A percentile compares a stretch with the other conserved stretches of the same genome.
phyloP scores from a whole-genome alignment of 1,140 invertebrate genomes.

The Aporrectodea caliginosa region DNA sequence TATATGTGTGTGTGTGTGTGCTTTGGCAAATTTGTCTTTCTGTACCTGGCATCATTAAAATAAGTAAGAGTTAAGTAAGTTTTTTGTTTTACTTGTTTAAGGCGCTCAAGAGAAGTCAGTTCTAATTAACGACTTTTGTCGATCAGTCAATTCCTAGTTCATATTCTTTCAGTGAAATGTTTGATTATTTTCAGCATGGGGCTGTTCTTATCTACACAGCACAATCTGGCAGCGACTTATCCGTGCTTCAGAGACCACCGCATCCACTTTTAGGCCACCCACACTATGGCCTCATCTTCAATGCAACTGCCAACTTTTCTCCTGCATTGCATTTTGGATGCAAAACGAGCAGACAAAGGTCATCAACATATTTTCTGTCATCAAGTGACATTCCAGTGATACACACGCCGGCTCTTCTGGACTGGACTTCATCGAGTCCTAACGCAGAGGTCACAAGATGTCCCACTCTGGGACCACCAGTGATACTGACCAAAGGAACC shows the following conservation, averaged over 20 bases:
- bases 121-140: no score
- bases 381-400: not conserved
- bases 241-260: not conserved
- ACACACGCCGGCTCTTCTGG: not conserved
- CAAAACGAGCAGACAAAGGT: not conserved
- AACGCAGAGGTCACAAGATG: not conserved
- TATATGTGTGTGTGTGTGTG: no score
- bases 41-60: no score
- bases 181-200: not conserved
- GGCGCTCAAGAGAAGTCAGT: no score
- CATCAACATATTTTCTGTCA: not conserved
- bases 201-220: not conserved
- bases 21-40: no score
- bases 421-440: not conserved
- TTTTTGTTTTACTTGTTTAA: no score
- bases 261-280: not conserved
- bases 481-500: not conserved
- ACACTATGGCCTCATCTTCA: not conserved
- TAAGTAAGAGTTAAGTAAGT: no score
- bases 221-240: not conserved
- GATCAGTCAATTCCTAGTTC: no score
- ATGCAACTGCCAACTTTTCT: not conserved
- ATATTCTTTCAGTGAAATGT: no score
- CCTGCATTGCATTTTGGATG: not conserved
- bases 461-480: not conserved